These are phyloP conservation scores for Dunckerocampus dactyliophorus DNA, from an alignment of 2,113 vertebrate species.

Conservation along the genomic window DNA sequence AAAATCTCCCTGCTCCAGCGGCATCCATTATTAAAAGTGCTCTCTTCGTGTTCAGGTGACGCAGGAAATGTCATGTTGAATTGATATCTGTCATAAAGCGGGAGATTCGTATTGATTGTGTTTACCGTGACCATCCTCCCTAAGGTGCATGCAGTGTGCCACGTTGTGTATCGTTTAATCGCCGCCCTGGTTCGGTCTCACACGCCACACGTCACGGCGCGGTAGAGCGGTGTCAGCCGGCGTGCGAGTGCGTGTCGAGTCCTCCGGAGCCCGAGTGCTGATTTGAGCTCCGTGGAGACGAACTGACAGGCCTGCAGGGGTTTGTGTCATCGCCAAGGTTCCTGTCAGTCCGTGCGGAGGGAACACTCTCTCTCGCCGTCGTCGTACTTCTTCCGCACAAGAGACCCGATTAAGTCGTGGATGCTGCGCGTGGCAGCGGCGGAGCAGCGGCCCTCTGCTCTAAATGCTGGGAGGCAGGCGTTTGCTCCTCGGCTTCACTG, in stretches of 20 bases:
- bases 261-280: conserved; percentile 37
- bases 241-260: conserved; percentile 50
- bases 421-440: conserved; percentile 39
- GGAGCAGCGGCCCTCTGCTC: conserved; percentile 25
- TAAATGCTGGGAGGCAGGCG: conserved; percentile 48
- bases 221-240: conserved; percentile 56
- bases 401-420: conserved; percentile 54
- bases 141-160: not conserved
- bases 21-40: conserved; percentile 95
- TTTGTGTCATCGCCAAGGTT: conserved; percentile 52
- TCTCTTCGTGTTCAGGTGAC: conserved; percentile 85
- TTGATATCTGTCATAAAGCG: conserved; percentile 68
- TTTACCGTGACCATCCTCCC: no score
- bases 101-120: conserved; percentile 47
- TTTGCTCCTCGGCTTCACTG: conserved; percentile 38
- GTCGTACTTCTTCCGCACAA: conserved; percentile 34
- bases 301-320: conserved; percentile 61
- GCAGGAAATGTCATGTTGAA: conserved; percentile 76
- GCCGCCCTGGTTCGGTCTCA: conserved; percentile 25
- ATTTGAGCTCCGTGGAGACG: conserved; percentile 40
- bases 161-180: conserved; percentile 17
- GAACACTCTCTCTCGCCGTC: conserved; percentile 43
- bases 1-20: conserved; percentile 86
- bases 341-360: conserved; percentile 41
- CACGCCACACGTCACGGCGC: conserved; percentile 38